phyloP scores from a whole-genome alignment of 2,113 vertebrate species.

The Micromys minutus region DNA sequence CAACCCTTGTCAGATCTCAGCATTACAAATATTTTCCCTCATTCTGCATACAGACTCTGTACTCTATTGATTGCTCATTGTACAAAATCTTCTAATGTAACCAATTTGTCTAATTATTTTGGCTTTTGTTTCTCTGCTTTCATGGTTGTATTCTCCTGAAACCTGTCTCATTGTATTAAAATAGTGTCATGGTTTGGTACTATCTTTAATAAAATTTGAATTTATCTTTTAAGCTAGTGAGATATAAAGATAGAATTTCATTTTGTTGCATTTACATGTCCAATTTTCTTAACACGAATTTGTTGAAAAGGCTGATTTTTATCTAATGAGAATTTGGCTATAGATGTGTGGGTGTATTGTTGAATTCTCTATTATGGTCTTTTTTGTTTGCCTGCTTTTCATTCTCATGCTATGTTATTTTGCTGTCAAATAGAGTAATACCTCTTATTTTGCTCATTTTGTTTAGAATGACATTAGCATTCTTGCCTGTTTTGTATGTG shows the following conservation, averaged over 20 bases:
- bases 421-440: neutral
- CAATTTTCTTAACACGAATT: neutral
- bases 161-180: neutral
- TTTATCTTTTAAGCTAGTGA: neutral
- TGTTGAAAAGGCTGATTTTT: neutral
- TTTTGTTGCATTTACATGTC: neutral
- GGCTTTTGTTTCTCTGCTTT: neutral
- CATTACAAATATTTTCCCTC: neutral
- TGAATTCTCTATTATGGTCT: neutral
- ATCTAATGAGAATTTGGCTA: neutral
- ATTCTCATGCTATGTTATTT: neutral
- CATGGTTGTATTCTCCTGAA: neutral
- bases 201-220: neutral
- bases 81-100: neutral
- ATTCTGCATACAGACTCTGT: neutral
- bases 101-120: neutral
- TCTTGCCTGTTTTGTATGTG: neutral
- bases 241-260: neutral
- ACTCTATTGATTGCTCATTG: neutral
- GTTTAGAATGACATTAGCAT: neutral
- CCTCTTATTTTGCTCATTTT: neutral
- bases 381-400: neutral
- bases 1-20: neutral
- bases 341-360: neutral
- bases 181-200: neutral